A percentile compares a stretch with the other conserved stretches of the same genome.
Conservation (phyloP, 2,888 invertebrate species). For the Drosophila incognita region DNA sequence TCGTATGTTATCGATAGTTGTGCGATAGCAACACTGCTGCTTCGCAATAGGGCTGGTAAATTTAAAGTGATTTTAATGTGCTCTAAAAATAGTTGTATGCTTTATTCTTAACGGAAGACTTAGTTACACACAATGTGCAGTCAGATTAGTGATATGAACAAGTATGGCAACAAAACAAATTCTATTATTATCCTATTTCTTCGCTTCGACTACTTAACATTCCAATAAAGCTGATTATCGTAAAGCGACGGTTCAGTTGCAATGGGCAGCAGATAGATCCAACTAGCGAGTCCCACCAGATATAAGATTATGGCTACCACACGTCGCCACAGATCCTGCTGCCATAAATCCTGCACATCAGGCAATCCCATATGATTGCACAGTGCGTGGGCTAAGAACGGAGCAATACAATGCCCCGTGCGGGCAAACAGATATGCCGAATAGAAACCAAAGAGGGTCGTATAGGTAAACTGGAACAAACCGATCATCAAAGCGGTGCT, state of each 20-base stretch:
- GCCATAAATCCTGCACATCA: conserved; percentile 90
- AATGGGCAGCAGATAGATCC: conserved; percentile 91
- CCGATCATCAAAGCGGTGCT: conserved; percentile 90
- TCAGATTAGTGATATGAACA: conserved; percentile 51
- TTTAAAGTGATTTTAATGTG: background rate
- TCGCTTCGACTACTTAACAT: conserved; percentile 24
- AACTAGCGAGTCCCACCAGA: conserved; percentile 90
- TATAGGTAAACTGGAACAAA: conserved; percentile 95
- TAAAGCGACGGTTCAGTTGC: conserved; percentile 90
- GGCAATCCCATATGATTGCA: conserved; percentile 99
- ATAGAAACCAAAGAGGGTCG: conserved; percentile 96
- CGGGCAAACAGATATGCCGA: conserved; percentile 96
- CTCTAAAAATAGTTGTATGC: conserved; percentile 16
- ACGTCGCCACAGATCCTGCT: conserved; percentile 87
- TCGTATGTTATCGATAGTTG: conserved; percentile 22
- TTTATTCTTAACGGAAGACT: conserved; percentile 61
- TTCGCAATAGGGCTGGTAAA: conserved; percentile 4
- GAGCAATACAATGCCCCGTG: conserved; percentile 95
- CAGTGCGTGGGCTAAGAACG: conserved; percentile 95
- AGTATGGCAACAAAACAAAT: conserved; percentile 59
- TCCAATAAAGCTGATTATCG: conserved; percentile 87
- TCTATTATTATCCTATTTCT: no score
- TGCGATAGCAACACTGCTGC: background rate
- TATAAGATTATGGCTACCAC: conserved; percentile 89
- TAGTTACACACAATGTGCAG: conserved; percentile 30